phyloP scores from a whole-genome alignment of 2,113 vertebrate genomes.

The Ailurus styani region DNA sequence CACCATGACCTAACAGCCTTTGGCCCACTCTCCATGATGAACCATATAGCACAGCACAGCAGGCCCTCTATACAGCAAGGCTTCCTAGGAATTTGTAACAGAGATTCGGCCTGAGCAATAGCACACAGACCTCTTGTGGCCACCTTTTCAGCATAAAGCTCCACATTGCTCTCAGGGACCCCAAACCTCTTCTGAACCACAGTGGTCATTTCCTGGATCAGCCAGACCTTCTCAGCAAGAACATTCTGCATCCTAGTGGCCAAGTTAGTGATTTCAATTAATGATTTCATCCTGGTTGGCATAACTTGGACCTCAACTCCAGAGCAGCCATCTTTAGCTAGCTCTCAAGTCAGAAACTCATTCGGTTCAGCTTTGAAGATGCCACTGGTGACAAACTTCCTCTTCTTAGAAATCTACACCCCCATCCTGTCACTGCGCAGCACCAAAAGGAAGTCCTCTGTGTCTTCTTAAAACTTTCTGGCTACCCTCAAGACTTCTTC shows the following conservation, averaged over 20 bases:
- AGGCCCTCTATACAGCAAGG: constrained; percentile 83
- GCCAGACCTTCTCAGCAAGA: constrained; percentile 90
- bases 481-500: background rate
- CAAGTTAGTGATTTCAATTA: no score
- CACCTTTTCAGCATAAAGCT: constrained; percentile 94
- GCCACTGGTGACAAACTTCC: background rate
- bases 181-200: constrained; percentile 95
- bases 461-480: background rate
- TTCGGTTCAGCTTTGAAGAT: background rate
- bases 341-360: background rate
- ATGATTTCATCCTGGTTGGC: constrained; percentile 95
- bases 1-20: background rate
- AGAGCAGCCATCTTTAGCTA: background rate
- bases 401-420: constrained; percentile 58
- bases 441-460: background rate
- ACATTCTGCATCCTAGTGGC: constrained; percentile 98
- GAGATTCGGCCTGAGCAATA: no score
- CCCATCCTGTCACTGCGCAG: fast-evolving
- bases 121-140: constrained; percentile 92
- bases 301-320: constrained; percentile 93
- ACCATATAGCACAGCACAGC: constrained; percentile 88
- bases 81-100: constrained; percentile 94
- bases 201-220: constrained; percentile 91
- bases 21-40: constrained; percentile 85
- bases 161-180: constrained; percentile 92